Conservation (phyloP, 2,797 vertebrate species). For the Chromobotia macracanthus region DNA sequence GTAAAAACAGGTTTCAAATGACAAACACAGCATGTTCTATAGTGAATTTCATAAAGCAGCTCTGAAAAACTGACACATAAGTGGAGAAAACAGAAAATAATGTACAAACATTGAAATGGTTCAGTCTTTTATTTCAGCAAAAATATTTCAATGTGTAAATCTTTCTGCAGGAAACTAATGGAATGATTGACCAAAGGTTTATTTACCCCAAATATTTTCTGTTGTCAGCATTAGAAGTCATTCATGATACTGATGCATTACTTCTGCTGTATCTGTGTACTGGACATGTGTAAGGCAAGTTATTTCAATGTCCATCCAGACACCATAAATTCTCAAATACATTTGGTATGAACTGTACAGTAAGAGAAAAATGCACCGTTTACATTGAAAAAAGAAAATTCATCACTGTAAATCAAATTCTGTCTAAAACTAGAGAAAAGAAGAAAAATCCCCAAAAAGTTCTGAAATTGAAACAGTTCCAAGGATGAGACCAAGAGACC, state of each 20-base stretch:
- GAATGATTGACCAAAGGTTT: conserved; percentile 37
- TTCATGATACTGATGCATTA: conserved; percentile 54
- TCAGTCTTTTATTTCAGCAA: conserved; percentile 66
- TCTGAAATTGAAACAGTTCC: conserved; percentile 36
- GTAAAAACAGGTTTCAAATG: too few species aligned
- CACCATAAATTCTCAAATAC: conserved; percentile 61
- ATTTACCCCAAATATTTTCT: conserved; percentile 4
- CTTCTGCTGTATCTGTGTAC: conserved; percentile 57
- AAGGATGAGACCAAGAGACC: conserved; percentile 39
- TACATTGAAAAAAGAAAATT: conserved; percentile 55
- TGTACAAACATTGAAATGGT: conserved; percentile 14
- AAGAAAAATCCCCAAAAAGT: conserved; percentile 20
- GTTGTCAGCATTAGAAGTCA: conserved; percentile 51
- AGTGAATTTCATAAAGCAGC: too few species aligned
- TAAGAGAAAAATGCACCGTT: conserved; percentile 56
- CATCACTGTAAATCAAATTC: conserved; percentile 53
- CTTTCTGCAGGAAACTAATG: conserved; percentile 33
- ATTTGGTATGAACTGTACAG: conserved; percentile 64
- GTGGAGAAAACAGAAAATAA: neutral
- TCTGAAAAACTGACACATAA: too few species aligned
- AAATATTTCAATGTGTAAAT: conserved; percentile 60
- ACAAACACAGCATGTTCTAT: too few species aligned
- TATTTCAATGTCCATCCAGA: conserved; percentile 51
- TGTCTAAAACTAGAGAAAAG: conserved; percentile 42
- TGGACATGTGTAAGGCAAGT: conserved; percentile 52